phyloP scores from a whole-genome alignment of 2,888 invertebrate genomes.

The Hirtodrosophila cameraria region DNA sequence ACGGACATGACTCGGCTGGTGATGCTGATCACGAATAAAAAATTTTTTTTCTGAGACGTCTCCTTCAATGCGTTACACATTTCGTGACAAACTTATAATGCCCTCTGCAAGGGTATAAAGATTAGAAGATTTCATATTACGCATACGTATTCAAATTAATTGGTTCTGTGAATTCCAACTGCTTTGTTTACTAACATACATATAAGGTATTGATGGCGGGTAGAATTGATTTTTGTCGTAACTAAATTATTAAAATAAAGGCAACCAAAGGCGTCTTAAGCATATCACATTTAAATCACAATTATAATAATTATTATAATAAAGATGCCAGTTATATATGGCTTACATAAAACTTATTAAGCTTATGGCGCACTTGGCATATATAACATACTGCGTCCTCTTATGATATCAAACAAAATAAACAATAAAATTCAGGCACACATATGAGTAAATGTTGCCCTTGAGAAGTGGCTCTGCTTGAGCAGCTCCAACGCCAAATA shows the following conservation, averaged over 20 bases:
- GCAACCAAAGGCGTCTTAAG: slow-evolving; percentile 12
- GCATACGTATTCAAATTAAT: slow-evolving; percentile 4
- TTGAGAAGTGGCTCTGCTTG: slow-evolving; percentile 60
- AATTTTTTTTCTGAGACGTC: too few relatives aligned
- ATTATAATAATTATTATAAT: slow-evolving; percentile 52
- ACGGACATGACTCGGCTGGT: too few relatives aligned
- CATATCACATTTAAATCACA: slow-evolving; percentile 30
- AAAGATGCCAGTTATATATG: slow-evolving; percentile 33
- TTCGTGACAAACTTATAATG: too few relatives aligned
- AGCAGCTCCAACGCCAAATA: slow-evolving; percentile 37
- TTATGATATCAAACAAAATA: slow-evolving; percentile 69
- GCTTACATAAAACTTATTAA: slow-evolving; percentile 46
- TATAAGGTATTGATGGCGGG: not conserved
- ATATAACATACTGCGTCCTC: slow-evolving; percentile 28
- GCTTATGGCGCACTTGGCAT: slow-evolving; percentile 55
- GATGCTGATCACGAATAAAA: too few relatives aligned
- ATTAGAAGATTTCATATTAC: slow-evolving; percentile 19
- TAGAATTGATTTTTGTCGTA: not conserved
- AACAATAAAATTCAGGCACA: slow-evolving; percentile 80
- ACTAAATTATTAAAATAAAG: slow-evolving; percentile 31
- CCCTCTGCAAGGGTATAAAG: too few relatives aligned
- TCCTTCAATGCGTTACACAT: too few relatives aligned
- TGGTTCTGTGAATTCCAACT: slow-evolving; percentile 6
- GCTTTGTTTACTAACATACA: not conserved
- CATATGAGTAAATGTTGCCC: slow-evolving; percentile 71